Evolutionary conservation across 2,888 invertebrate genomes (phyloP).

Genomic region (Orthonevra nobilis): DNA sequence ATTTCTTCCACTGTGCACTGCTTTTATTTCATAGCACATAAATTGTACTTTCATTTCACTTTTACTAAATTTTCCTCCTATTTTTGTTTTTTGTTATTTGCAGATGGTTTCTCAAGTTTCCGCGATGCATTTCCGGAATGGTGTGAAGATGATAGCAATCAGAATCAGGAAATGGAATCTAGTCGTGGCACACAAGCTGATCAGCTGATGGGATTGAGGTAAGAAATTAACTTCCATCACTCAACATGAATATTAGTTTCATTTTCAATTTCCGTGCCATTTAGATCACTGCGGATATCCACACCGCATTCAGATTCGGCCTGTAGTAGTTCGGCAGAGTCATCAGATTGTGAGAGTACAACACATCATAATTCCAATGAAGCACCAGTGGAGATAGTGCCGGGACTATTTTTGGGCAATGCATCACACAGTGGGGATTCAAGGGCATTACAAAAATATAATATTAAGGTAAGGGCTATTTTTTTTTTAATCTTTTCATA

Average conservation of each 20-base stretch:
- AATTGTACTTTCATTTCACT: no score
- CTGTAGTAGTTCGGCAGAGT: slow-evolving; percentile 84
- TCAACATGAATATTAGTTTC: no score
- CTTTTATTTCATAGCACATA: no score
- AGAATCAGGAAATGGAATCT: slow-evolving; percentile 84
- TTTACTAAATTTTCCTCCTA: slow-evolving; percentile 27
- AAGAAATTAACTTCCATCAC: no score
- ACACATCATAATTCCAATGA: slow-evolving; percentile 84
- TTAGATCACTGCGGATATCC: slow-evolving; percentile 88
- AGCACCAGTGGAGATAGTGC: slow-evolving; percentile 97
- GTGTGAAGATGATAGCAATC: slow-evolving; percentile 90
- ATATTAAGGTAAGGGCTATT: slow-evolving; percentile 85
- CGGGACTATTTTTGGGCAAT: slow-evolving; percentile 96
- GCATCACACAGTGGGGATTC: slow-evolving; percentile 96
- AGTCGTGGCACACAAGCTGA: slow-evolving; percentile 81
- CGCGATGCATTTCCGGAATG: slow-evolving; percentile 93
- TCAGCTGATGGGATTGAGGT: slow-evolving; percentile 83
- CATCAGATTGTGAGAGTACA: slow-evolving; percentile 86
- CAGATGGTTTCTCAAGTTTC: slow-evolving; percentile 94
- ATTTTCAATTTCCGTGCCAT: no score
- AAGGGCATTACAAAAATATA: slow-evolving; percentile 92
- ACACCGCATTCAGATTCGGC: slow-evolving; percentile 85
- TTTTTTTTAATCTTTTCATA: neutral
- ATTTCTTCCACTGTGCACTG: no score
- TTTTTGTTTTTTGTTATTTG: slow-evolving; percentile 76